Percentiles rank a stretch among this genome's conserved stretches.
These are phyloP conservation scores for Stegodyphus mimosarum DNA, from an alignment of 1,140 invertebrate genomes.

Conservation along the genomic window DNA sequence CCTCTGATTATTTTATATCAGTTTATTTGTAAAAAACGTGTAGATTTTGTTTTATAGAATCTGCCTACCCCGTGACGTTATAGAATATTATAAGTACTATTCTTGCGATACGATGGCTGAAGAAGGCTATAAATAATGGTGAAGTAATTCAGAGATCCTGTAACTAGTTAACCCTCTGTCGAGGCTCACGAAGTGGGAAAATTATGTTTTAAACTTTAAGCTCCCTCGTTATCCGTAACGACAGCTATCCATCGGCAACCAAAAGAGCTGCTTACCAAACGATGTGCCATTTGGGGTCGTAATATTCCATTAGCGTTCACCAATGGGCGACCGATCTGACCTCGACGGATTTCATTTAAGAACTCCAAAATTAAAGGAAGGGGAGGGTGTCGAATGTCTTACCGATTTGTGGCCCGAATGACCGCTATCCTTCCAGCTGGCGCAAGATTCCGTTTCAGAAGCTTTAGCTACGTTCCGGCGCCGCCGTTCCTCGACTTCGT, in stretches of 20 bases:
- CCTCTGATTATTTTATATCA: too few relatives aligned
- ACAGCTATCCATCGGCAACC: constrained; percentile 35
- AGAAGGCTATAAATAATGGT: not conserved
- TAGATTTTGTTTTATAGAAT: too few relatives aligned
- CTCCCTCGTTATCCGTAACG: constrained; percentile 18
- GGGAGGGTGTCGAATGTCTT: constrained; percentile 19
- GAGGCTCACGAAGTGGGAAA: not conserved
- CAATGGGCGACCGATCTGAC: constrained; percentile 26
- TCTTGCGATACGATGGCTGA: too few relatives aligned
- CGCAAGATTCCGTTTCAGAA: not conserved
- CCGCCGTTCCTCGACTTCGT: not conserved
- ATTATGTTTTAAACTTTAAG: not conserved
- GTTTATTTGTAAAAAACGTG: too few relatives aligned
- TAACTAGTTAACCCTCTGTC: not conserved
- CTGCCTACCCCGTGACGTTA: too few relatives aligned
- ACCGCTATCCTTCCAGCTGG: constrained; percentile 7
- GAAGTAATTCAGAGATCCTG: not conserved
- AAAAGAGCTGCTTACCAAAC: constrained; percentile 1
- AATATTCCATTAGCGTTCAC: constrained; percentile 37
- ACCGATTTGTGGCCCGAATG: constrained; percentile 26
- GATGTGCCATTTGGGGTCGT: constrained; percentile 30
- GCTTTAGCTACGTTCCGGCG: not conserved
- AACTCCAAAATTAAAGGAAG: constrained; percentile 18
- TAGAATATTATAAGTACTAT: too few relatives aligned
- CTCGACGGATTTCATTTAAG: constrained; percentile 12